These are phyloP conservation scores for Xylocopa sonorina DNA, from an alignment of 1,140 invertebrate species.

Conservation along the genomic window DNA sequence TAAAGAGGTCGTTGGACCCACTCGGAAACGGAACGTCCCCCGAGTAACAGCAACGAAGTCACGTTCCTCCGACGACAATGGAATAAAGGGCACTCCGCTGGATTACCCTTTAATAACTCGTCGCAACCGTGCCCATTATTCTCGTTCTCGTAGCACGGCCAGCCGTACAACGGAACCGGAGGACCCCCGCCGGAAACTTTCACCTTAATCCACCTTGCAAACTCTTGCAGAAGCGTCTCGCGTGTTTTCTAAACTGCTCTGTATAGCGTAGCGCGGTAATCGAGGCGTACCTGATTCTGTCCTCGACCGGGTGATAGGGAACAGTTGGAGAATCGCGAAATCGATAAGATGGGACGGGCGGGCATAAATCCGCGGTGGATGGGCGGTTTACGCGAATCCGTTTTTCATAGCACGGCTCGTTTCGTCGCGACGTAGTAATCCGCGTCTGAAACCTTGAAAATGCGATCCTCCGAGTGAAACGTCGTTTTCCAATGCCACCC, in stretches of 20 bases:
- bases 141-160: not conserved
- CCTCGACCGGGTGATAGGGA: not conserved
- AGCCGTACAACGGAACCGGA: not conserved
- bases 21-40: conserved; percentile 51
- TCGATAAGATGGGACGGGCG: conserved; percentile 15
- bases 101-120: conserved; percentile 49
- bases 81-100: conserved; percentile 27
- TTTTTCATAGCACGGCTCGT: conserved; percentile 52
- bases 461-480: conserved; percentile 34
- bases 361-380: not conserved
- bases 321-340: not conserved
- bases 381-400: conserved; percentile 41
- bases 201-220: conserved; percentile 5
- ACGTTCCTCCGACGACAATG: conserved; percentile 53
- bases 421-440: conserved; percentile 32
- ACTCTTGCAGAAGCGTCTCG: not conserved
- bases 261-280: too few species aligned
- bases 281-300: too few species aligned
- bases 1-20: conserved; percentile 44
- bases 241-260: conserved; percentile 18
- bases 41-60: conserved; percentile 46
- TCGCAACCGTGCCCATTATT: conserved; percentile 24
- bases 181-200: conserved; percentile 23
- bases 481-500: conserved; percentile 14
- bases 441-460: conserved; percentile 39